Base-by-base conservation (phyloP, 2,797 vertebrate species). In the Vireo griseus region DNA sequence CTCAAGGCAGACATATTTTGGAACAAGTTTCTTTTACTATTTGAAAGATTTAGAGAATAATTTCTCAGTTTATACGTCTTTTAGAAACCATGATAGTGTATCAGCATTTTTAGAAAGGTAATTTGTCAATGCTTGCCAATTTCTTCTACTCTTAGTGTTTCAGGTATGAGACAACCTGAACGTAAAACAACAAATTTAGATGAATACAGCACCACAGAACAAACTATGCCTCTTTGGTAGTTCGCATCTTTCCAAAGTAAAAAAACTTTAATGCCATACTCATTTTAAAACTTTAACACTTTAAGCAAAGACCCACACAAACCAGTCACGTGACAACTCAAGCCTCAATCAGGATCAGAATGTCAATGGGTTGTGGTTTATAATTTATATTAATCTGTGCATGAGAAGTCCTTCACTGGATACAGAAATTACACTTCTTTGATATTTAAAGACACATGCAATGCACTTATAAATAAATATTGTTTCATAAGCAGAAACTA, bases 401-500 rank as follows among this genome's bases (percentile, higher is more conserved):
- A 78, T 0, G 0, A 79, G n/a, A 47, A 75, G 50, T 47, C 31
- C 75, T 91, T 77, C 85, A 37, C 35, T 77, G 28, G 69, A 81
- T 26, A 91, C 18, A 88, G 54, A 78, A 75, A 74, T 80, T 52
- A 50, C 33, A 84, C 37, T 92, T 94, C 81, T 86, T 54, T 83
- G 78, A 86, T 83, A 83, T 82, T 80, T 80, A 86, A 73, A 94
- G 71, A 87, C 73, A 78, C 54, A 76, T 29, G 85, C 73, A 93
- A 72, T 57, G 58, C 39, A 58, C 66, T 95, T 95, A 95, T 58
- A 96, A 94, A 96, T 91, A 94, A 96, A 91, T 87, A 93, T 48
- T 78, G 72, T 92, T 97, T 95, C 92, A 96, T 92, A 97, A 97
- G 85, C 89, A 97, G 94, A 96, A 94, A 94, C 72, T 89, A 94